Conservation (phyloP, 2,797 vertebrate genomes). For the Centroberyx gerrardi region DNA sequence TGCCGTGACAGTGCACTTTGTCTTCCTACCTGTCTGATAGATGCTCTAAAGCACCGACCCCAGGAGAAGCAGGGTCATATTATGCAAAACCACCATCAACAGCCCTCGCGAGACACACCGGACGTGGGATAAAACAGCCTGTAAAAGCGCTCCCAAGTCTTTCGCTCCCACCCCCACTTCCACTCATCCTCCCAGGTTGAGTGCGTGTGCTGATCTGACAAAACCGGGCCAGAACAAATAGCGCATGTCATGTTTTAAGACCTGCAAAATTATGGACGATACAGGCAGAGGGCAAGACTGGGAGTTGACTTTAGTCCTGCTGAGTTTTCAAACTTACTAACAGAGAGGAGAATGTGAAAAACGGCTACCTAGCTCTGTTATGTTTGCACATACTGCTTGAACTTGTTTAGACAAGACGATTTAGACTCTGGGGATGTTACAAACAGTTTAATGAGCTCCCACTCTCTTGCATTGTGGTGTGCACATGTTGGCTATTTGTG, state of each 20-base stretch:
- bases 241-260: slow-evolving; percentile 52
- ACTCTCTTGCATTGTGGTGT: slow-evolving; percentile 41
- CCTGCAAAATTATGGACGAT: slow-evolving; percentile 33
- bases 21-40: background rate
- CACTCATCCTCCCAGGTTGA: slow-evolving; percentile 2
- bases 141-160: slow-evolving; percentile 9
- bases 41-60: background rate
- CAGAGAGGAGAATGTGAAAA: slow-evolving; percentile 16
- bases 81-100: slow-evolving; percentile 6
- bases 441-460: slow-evolving; percentile 53
- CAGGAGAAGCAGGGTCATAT: slow-evolving; percentile 1
- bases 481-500: slow-evolving; percentile 46
- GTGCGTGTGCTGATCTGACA: slow-evolving; percentile 34
- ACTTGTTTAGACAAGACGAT: slow-evolving; percentile 50
- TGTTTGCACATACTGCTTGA: slow-evolving; percentile 29
- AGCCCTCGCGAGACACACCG: slow-evolving; percentile 3
- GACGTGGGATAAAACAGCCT: slow-evolving; percentile 11
- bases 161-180: slow-evolving; percentile 8
- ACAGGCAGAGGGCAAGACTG: slow-evolving; percentile 12
- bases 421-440: slow-evolving; percentile 35
- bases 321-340: slow-evolving; percentile 27
- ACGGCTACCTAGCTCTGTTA: background rate
- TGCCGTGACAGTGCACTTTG: background rate
- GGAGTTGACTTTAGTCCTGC: slow-evolving; percentile 9
- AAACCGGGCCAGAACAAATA: slow-evolving; percentile 60